Percentiles rank a stretch among this genome's conserved stretches.
These are phyloP conservation scores for Cassiopea xamachana DNA, from an alignment of 30 jellyfish, hydroid and myxozoan genomes.

Conservation along the genomic window DNA sequence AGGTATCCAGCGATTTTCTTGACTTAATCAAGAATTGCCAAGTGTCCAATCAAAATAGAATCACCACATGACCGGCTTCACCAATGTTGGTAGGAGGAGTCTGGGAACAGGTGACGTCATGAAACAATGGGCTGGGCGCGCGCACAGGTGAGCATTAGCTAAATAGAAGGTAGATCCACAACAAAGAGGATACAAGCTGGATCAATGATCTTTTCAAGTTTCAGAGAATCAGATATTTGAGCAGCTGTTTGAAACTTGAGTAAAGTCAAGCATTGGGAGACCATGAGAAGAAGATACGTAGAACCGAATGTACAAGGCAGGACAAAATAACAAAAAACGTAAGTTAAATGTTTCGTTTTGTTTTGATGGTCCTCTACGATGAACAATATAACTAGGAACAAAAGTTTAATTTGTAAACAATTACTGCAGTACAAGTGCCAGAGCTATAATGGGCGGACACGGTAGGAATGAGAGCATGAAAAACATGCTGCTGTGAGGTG, in stretches of 20 bases:
- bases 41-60: background rate
- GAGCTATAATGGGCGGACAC: too few species aligned
- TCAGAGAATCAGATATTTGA: background rate
- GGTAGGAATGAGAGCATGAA: too few species aligned
- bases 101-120: background rate
- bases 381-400: background rate
- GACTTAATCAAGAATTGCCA: too few species aligned
- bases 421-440: too few species aligned
- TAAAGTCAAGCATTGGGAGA: background rate
- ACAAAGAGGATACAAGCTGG: constrained; percentile 1
- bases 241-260: background rate
- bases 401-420: too few species aligned
- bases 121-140: background rate
- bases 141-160: background rate
- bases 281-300: background rate
- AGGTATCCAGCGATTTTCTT: too few species aligned
- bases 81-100: background rate
- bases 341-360: background rate
- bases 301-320: background rate
- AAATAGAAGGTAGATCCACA: background rate
- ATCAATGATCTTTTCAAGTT: constrained; percentile 9
- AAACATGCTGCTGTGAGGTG: too few species aligned
- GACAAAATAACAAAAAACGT: background rate
- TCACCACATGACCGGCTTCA: background rate
- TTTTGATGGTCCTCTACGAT: background rate